Base-by-base conservation (phyloP, 2,888 invertebrate species). In the Epiblema foenella region DNA sequence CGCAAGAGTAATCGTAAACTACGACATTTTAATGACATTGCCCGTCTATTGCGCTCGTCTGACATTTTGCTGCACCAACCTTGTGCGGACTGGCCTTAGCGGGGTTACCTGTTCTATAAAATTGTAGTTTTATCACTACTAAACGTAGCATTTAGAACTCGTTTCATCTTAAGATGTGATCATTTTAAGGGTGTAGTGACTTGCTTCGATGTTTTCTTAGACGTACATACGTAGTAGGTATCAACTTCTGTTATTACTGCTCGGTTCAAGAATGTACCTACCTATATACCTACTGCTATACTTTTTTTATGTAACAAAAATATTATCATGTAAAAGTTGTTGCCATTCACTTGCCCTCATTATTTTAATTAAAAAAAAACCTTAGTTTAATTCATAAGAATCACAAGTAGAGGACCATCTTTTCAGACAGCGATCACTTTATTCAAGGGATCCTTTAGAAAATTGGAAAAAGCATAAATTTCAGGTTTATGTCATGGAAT, bases 1-100 rank as follows among this genome's bases (percentile, higher is more conserved):
- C 83, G 83, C 84, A 82, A 79, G 85, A 84, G 85, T 85, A 83
- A 54, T 54, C 86, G 85, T 90, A 88, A 89, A 90, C 84, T 88
- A 82, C 86, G 87, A 88, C 89, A 89, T 89, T 91, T 90, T 88
- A 89, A 83, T 87, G 88, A 86, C 88, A 89, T 85, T 87, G 88
- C 86, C 77, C 83, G 83, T 84, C 82, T 85, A 64, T 57, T 79
- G 77, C 77, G 71, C 77, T 70, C 75, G 73, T 73, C 73, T 81
- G 78, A 78, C 88, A 87, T 89, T n/a, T 89, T 87, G 85, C 77
- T 78, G 79, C 78, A 78, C 75, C 80, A 85, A 86, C 87, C 87
- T 89, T 87, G 87, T 80, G 78, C 75, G 75, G 75, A 78, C 78
- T 79, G 74, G 81, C 79, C 80, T 79, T 73, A 74, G 77, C 77